phyloP scores from a whole-genome alignment of 37 sponge, comb jelly and placozoan genomes.

The Agelas oroides region DNA sequence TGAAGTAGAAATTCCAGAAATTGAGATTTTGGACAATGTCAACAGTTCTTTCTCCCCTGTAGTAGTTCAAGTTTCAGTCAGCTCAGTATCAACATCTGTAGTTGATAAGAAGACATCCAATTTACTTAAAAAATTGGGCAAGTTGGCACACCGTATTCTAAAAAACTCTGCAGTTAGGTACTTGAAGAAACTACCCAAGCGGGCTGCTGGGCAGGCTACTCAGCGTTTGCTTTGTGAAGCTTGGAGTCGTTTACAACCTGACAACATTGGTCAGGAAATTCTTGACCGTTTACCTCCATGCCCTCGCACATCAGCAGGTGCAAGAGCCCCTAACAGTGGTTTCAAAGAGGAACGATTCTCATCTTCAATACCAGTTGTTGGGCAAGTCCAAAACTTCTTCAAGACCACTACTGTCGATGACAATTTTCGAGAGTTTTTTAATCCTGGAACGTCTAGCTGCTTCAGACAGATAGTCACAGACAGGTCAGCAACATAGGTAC shows the following conservation, averaged over 20 bases:
- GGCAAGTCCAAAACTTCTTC: slow-evolving; percentile 5
- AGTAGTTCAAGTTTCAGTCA: slow-evolving; percentile 14
- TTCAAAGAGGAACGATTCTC: slow-evolving; percentile 6
- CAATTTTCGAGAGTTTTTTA: not conserved
- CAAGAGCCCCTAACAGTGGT: not conserved
- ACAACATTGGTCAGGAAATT: slow-evolving; percentile 7
- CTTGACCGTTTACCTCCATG: slow-evolving; percentile 24
- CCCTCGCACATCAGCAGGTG: slow-evolving; percentile 11
- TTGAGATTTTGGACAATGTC: not conserved
- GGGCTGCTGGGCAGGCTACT: not conserved
- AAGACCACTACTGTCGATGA: slow-evolving; percentile 3
- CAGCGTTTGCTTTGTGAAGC: slow-evolving; percentile 16
- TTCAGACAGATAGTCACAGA: slow-evolving; percentile 6
- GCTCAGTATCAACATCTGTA: slow-evolving; percentile 1
- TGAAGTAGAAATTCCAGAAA: slow-evolving; percentile 13
- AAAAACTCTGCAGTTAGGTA: not conserved
- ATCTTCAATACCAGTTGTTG: slow-evolving; percentile 2
- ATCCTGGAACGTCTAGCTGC: slow-evolving; percentile 18
- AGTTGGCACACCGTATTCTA: not conserved
- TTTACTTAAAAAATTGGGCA: slow-evolving; percentile 1
- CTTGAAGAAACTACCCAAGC: not conserved
- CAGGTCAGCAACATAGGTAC: not conserved
- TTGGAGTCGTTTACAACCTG: slow-evolving; percentile 3
- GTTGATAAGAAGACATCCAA: not conserved
- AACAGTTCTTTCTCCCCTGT: slow-evolving; percentile 7